These are phyloP conservation scores for Venusia cambrica DNA, from an alignment of 2,888 invertebrate species.

Conservation along the genomic window DNA sequence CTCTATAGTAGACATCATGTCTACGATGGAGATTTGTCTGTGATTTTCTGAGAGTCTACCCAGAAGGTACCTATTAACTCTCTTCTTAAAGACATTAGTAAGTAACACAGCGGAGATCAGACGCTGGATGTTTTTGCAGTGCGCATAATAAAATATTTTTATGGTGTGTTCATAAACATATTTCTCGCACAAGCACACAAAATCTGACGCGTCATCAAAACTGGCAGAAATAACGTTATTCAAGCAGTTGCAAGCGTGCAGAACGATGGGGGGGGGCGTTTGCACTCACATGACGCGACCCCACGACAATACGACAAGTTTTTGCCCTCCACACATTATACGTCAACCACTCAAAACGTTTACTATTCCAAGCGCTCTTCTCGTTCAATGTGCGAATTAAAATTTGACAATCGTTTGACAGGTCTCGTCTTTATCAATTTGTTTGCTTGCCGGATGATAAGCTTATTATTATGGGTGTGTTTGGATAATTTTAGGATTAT, in stretches of 20 bases:
- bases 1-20: too few species aligned
- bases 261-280: conserved; percentile 37
- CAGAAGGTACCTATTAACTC: too few species aligned
- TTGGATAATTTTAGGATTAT: not conserved
- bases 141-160: not conserved
- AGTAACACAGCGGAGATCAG: too few species aligned
- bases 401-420: conserved; percentile 58
- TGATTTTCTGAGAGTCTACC: too few species aligned
- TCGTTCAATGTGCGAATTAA: conserved; percentile 55
- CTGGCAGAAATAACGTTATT: conserved; percentile 28
- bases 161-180: conserved; percentile 15
- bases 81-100: too few species aligned
- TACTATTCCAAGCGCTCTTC: conserved; percentile 52
- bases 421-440: conserved; percentile 60
- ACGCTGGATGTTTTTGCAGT: too few species aligned
- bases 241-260: conserved; percentile 16
- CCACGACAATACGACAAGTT: conserved; percentile 51
- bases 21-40: too few species aligned
- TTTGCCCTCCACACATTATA: conserved; percentile 60
- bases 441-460: conserved; percentile 51
- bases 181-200: conserved; percentile 26
- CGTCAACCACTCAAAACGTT: conserved; percentile 54
- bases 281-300: conserved; percentile 30
- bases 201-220: conserved; percentile 38
- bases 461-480: conserved; percentile 1